These are phyloP conservation scores for Eidolon helvum DNA, from an alignment of 2,113 vertebrate species.

Conservation along the genomic window DNA sequence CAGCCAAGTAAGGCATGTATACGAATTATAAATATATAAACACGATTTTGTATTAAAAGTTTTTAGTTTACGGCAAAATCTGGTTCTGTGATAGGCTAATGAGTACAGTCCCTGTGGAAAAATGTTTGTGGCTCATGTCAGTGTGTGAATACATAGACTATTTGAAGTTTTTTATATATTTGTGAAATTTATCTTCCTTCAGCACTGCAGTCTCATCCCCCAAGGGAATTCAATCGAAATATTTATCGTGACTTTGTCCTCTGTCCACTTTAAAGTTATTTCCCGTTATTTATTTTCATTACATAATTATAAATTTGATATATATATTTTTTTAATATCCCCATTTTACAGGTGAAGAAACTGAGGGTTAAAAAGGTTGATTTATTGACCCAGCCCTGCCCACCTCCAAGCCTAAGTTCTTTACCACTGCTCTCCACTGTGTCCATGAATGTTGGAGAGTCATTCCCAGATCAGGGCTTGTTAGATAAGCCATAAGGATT, in stretches of 20 bases:
- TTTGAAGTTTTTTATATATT: conserved; percentile 87
- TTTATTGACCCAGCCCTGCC: neutral
- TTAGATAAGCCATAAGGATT: neutral
- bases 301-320: conserved; percentile 90
- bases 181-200: conserved; percentile 89
- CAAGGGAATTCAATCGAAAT: conserved; percentile 86
- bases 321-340: conserved; percentile 74
- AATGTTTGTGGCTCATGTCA: conserved; percentile 90
- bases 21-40: conserved; percentile 94
- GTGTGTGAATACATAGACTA: conserved; percentile 87
- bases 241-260: conserved; percentile 89
- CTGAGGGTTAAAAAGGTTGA: neutral
- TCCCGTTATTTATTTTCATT: conserved; percentile 98
- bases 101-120: conserved; percentile 87
- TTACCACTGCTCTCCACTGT: neutral
- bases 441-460: neutral
- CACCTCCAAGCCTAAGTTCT: neutral
- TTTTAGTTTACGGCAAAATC: conserved; percentile 91
- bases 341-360: neutral
- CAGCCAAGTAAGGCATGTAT: conserved; percentile 90
- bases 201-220: conserved; percentile 85
- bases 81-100: conserved; percentile 85
- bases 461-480: neutral
- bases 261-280: conserved; percentile 92
- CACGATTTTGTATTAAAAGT: conserved; percentile 91